These are phyloP conservation scores for Eulemur macaco DNA, from an alignment of 2,113 vertebrate species.

Conservation along the genomic window DNA sequence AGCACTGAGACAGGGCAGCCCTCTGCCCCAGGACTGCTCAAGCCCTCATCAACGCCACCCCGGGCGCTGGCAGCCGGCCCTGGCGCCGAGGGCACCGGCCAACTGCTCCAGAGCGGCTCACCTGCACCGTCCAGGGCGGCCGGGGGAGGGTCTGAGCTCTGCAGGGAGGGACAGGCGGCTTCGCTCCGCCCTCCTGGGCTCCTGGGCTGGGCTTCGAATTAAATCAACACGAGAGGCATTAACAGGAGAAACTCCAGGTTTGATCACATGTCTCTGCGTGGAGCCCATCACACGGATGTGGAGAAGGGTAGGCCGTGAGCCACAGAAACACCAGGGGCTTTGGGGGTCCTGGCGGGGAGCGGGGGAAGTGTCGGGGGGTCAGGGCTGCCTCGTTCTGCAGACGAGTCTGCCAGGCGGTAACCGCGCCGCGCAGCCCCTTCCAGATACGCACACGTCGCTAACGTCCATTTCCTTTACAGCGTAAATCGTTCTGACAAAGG, in stretches of 20 bases:
- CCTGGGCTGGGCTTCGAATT: not conserved
- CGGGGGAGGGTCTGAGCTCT: no score
- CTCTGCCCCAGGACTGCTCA: rapidly evolving
- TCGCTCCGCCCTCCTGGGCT: not conserved
- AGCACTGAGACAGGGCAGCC: not conserved
- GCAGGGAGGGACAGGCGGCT: not conserved
- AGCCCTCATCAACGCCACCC: rapidly evolving
- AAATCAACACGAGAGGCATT: not conserved
- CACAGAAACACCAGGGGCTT: not conserved
- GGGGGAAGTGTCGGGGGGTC: not conserved
- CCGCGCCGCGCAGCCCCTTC: not conserved
- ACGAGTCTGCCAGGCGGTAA: not conserved
- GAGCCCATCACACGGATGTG: not conserved
- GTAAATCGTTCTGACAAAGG: not conserved
- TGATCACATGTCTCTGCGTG: not conserved
- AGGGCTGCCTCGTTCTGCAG: not conserved
- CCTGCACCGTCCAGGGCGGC: rapidly evolving
- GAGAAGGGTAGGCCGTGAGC: not conserved
- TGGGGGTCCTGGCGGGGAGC: not conserved
- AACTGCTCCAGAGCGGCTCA: not conserved
- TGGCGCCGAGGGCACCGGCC: rapidly evolving
- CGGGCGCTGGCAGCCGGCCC: rapidly evolving
- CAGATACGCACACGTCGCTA: not conserved
- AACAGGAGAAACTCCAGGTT: not conserved
- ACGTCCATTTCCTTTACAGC: not conserved